Evolutionary conservation across 1,140 invertebrate genomes (phyloP), one percentile per base, ranked within the genome.

Genomic region (Musca domestica): DNA sequence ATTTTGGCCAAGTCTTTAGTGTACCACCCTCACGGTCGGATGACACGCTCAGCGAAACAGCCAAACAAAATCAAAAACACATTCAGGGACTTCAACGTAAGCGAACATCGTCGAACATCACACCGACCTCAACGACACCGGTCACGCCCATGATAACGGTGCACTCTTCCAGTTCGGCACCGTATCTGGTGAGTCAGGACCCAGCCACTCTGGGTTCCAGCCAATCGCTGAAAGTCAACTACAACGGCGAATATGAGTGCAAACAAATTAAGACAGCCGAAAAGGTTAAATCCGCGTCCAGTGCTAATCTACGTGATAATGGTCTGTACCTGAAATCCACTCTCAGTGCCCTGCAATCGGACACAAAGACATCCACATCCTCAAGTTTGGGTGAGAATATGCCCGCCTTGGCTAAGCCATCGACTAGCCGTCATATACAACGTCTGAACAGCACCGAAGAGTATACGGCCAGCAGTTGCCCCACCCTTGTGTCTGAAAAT

Each of bases 11-110:
- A 30, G 71, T 77, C 10, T 80, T 83, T 66, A 82, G 89, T 25
- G 77, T 92, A 46, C 88, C 90, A 0, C 90, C 91, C 0, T 92
- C 91, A 0, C 86, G 89, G 30, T 92, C 91, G 68, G 91, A 93
- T 76, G 91, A 94, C 72, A 91, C 88, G 0, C 74, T 93, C 19
- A 86, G 89, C 2, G 76, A 86, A 3, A 76, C 80, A 0, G 84
- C 66, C 3, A 85, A 69, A 84, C 87, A 74, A 86, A 88, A 71
- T 74, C 80, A 69, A 71, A 81, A 23, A 73, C 72, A 75, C 51
- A 73, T 71, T 17, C 70, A 76, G 67, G 68, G 72, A 27, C 71
- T 70, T 2, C 80, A 82, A 51, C 74, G 78, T 27, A 79, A 82
- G 64, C 82, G 83, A 54, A 84, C 85, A 4, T 83, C 83, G 15